Percentiles rank a stretch among this genome's conserved stretches.
Evolutionary conservation across 2,113 vertebrate species (phyloP).

Genomic region (Octodon degus): DNA sequence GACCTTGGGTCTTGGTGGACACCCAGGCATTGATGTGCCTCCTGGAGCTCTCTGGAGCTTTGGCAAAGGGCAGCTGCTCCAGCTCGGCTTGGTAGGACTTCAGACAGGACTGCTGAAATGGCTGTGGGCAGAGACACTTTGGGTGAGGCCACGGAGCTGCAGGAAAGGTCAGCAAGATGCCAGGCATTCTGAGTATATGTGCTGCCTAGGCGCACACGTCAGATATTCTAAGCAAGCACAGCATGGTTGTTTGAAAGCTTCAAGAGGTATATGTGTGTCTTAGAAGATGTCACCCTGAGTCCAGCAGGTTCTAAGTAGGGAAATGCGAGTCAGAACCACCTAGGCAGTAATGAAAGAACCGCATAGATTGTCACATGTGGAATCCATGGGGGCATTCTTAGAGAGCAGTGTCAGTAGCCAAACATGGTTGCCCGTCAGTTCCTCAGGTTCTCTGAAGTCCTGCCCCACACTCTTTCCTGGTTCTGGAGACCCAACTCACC

Average conservation of each 20-base stretch:
- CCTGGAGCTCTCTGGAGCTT: no score
- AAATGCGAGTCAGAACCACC: neutral
- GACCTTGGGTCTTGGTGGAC: conserved; percentile 67
- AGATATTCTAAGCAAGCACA: no score
- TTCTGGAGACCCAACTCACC: conserved; percentile 65
- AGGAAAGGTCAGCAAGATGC: neutral
- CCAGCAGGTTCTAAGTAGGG: neutral
- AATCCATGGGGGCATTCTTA: neutral
- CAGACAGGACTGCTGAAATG: conserved; percentile 59
- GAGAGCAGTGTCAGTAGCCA: neutral
- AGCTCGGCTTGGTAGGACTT: conserved; percentile 26
- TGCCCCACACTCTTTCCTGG: neutral
- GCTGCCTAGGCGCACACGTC: no score
- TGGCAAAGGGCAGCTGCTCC: conserved; percentile 39
- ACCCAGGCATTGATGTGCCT: conserved; percentile 68
- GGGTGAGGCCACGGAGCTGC: neutral
- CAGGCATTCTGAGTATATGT: neutral
- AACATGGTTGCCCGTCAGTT: no score
- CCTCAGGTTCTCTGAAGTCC: neutral
- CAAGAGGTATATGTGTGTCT: no score
- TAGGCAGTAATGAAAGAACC: neutral
- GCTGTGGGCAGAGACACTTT: conserved; percentile 36
- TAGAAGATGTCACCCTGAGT: no score
- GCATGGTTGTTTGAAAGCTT: no score
- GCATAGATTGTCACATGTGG: neutral